Conservation (phyloP, 2,797 vertebrate species). For the Brachymystax lenok region DNA sequence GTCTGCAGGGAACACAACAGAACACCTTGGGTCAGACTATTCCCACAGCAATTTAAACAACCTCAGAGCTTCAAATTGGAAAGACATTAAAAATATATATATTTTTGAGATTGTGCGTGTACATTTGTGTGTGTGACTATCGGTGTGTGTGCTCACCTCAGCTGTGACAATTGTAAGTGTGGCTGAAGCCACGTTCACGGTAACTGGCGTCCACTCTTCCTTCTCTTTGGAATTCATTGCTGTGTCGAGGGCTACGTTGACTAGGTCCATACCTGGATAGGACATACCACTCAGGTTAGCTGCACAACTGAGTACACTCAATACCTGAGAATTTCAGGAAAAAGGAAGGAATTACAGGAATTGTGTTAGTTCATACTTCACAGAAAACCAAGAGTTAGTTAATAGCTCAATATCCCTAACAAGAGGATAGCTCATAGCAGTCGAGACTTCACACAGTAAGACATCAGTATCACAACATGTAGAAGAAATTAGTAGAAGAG, state of each 20-base stretch:
- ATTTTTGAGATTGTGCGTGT: background rate
- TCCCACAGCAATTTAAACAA: background rate
- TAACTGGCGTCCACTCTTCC: slow-evolving; percentile 77
- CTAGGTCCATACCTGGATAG: slow-evolving; percentile 79
- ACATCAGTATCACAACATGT: background rate
- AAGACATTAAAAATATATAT: background rate
- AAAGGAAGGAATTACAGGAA: background rate
- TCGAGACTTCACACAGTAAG: background rate
- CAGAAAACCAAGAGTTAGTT: background rate
- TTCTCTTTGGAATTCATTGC: slow-evolving; percentile 65
- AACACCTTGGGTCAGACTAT: background rate
- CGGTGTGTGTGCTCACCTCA: slow-evolving; percentile 66
- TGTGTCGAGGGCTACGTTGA: slow-evolving; percentile 76
- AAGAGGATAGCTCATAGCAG: background rate
- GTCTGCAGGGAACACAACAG: slow-evolving; percentile 51
- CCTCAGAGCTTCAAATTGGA: background rate
- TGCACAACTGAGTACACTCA: background rate
- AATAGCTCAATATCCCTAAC: slow-evolving; percentile 3
- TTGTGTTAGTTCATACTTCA: background rate
- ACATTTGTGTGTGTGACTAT: background rate
- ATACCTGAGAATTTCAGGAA: background rate
- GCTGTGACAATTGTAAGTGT: slow-evolving; percentile 79
- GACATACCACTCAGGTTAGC: background rate
- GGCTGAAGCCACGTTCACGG: slow-evolving; percentile 81
- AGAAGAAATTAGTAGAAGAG: background rate